Base-by-base conservation (phyloP, 1,140 invertebrate species). In the Pomacea maculata region DNA sequence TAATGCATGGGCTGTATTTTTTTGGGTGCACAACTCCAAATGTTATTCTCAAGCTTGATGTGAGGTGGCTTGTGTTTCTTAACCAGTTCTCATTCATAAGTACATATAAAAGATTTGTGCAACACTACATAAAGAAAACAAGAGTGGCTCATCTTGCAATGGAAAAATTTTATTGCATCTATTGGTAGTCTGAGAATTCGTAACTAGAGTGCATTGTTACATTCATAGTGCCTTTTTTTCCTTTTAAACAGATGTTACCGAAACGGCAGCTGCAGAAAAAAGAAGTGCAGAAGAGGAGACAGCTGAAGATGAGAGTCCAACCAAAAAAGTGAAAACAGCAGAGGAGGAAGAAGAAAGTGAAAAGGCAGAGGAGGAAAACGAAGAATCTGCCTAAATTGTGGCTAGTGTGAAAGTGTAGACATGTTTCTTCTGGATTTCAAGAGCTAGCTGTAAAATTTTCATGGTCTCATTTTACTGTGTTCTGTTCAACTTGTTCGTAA, bases 311-410 rank as follows among this genome's bases (percentile, higher is more conserved):
- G 84, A 84, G 25, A 86, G 85, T 80, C 85, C 85, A 52, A 83
- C 83, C 57, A 86, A 86, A 78, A 86, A 86, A 84, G 85, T 85
- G 34, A 86, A 86, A 82, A 79, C 73, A 57, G 81, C 84, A 54
- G 83, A 85, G 29, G 70, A 25, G 55, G 70, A 25, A 57, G 72
- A 75, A 21, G 72, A 75, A 21, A 81, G 64, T 67, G 79, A 80
- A 68, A 29, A 78, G 77, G 55, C 64, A 64, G 67, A 70, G 61
- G 57, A 68, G 21, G 71, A 74, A 68, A 67, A 70, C 17, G 71
- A 80, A 80, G 63, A 80, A 54, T 81, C 80, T 65, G 75, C 75
- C 65, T 81, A 71, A 78, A 70, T 78, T 65, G 57, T 70, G 45
- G 34, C 25, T 78, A 17, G 52, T 70, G 77, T 78, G 77, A 70